Base-by-base conservation (phyloP, 2,113 vertebrate genomes). In the Leuciscus idus region DNA sequence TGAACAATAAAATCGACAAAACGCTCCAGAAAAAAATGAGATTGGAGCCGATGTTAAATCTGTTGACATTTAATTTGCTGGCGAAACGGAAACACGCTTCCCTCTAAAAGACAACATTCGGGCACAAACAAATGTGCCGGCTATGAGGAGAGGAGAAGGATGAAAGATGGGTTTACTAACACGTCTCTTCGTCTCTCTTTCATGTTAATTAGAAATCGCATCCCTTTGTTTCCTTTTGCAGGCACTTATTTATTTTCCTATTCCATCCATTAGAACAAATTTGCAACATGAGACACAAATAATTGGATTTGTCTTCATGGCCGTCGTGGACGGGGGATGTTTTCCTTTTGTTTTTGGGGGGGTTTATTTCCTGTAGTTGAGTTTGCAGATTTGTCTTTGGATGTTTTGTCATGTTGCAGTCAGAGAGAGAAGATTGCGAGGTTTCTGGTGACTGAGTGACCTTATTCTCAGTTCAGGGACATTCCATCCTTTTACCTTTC, bases 171-270 rank as follows among this genome's bases (percentile, higher is more conserved):
- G 91, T 95, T 95, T 94, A 90, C 94, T 93, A 93, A 95, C 93
- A 93, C 91, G 89, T 92, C 92, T 90, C 91, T 92, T 94, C 90
- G 90, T 93, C 93, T 92, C 91, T 92, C 94, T 95, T 95, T 95
- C 95, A 95, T 94, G 94, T 95, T 95, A 96, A 96, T 95, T 95
- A 95, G 93, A 96, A 96, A 95, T 94, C 91, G 88, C 92, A 91
- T 95, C 92, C 93, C 94, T 95, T 95, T 94, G 94, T 95, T 94
- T 93, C 92, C 92, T 91, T 92, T 92, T 88, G 91, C 93, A 84
- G 93, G 90, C 89, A 88, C 91, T 93, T 95, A 94, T 95, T 95
- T 95, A 94, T 93, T 94, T 94, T 92, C 92, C 91, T 91, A 91
- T 94, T 94, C 90, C 91, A 85, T 92, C 94, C 93, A 94, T 95